Evolutionary conservation across 2,888 invertebrate genomes (phyloP), one percentile per base, ranked within the genome.

Genomic region (Catotricha subobsoleta): DNA sequence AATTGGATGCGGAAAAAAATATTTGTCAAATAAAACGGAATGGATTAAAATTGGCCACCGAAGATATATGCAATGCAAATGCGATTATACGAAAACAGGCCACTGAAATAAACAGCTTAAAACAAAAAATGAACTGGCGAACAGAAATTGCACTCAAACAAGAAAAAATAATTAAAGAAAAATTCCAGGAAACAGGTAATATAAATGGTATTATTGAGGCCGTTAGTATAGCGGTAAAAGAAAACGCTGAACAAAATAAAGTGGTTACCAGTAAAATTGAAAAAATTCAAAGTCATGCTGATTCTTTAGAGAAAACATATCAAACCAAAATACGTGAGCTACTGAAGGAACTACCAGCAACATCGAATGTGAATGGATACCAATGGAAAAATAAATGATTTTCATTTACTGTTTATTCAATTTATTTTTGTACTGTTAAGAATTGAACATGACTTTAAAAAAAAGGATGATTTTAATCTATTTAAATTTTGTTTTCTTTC

Each of bases 41-140:
- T 43, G 61, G 61, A 0, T 44, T 62, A 12, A 57, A 59, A 50
- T 55, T 62, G 46, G 57, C 61, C 2, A 57, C 61, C 2, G 60
- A 60, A 25, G 61, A 62, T 46, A 61, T 62, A 35, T 49, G 58
- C 1, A 62, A 62, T 44, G 60, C 60, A 2, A 61, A 62, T 46
- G 55, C 60, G 46, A 61, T 60, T 19, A 61, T 62, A 25, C 40
- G 54, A 5, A 61, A 60, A 42, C 60, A 62, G 43, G 47, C 49
- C 10, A 54, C 55, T 18, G 57, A 60, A 21, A 43, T 62, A 16
- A 40, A 52, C 1, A 53, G 50, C 40, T 47, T 58, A 3, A 56
- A 55, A 29, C 59, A 58, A 19, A 55, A 55, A 0, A 52, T 60
- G 16, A 48, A 52, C 3, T 57, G 56, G 54, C 57, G 62, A 8